Conservation (phyloP, 2,888 invertebrate genomes). For the Amorpha juglandis region DNA sequence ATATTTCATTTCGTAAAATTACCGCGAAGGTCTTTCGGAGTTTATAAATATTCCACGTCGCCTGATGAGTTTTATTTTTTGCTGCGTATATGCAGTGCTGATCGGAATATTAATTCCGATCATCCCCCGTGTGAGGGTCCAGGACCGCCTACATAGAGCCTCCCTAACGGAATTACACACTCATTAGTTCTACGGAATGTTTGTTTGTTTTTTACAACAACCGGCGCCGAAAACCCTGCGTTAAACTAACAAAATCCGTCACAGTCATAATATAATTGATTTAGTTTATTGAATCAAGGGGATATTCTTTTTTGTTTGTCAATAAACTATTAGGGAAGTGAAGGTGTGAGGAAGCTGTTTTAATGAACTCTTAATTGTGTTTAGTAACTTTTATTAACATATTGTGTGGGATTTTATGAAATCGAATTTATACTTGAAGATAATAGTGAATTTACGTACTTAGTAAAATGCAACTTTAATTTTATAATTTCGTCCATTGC, state of each 20-base stretch:
- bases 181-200: slow-evolving; percentile 78
- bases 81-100: slow-evolving; percentile 33
- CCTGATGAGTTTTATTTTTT: slow-evolving; percentile 32
- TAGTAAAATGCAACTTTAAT: too few relatives aligned
- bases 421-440: not conserved
- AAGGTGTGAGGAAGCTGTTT: slow-evolving; percentile 15
- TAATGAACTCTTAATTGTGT: slow-evolving; percentile 10
- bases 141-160: slow-evolving; percentile 74
- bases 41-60: slow-evolving; percentile 24
- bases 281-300: slow-evolving; percentile 59
- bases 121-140: slow-evolving; percentile 39
- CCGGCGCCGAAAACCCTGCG: slow-evolving; percentile 63
- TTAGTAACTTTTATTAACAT: too few relatives aligned
- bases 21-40: not conserved
- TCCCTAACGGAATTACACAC: slow-evolving; percentile 79
- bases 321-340: slow-evolving; percentile 13
- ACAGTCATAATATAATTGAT: slow-evolving; percentile 65
- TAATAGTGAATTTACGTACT: too few relatives aligned
- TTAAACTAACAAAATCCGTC: slow-evolving; percentile 77
- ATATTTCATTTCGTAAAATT: not conserved
- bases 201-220: slow-evolving; percentile 74
- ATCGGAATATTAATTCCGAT: slow-evolving; percentile 60
- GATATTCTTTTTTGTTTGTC: slow-evolving; percentile 48
- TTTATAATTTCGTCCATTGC: too few relatives aligned
- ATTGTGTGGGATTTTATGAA: not conserved